Conservation (phyloP, 1,140 invertebrate species). For the Sarcophaga peregrina region DNA sequence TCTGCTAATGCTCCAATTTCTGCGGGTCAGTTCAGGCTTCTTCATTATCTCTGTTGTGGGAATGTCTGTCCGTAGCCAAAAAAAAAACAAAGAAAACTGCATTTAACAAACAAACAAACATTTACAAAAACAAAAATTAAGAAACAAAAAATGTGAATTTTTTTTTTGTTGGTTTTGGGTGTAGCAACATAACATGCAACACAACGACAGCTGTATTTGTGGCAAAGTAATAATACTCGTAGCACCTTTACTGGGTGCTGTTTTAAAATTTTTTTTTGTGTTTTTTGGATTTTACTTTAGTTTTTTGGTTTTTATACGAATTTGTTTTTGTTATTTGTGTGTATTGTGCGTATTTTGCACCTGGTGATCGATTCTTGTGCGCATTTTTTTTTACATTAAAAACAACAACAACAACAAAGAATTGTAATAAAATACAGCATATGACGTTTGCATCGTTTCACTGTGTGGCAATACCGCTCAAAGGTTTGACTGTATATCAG, state of each 20-base stretch:
- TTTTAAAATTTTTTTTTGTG: neutral
- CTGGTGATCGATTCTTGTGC: slow-evolving; percentile 36
- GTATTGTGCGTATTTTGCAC: slow-evolving; percentile 28
- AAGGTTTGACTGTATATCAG: no score
- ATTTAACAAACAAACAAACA: neutral
- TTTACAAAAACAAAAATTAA: neutral
- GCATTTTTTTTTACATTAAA: neutral
- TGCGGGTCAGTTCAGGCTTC: slow-evolving; percentile 30
- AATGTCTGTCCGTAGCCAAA: neutral
- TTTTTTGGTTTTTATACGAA: slow-evolving; percentile 20
- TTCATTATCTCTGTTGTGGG: neutral
- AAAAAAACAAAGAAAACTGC: neutral
- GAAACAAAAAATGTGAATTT: neutral
- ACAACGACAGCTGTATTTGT: slow-evolving; percentile 40
- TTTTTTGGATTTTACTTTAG: neutral
- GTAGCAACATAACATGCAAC: neutral
- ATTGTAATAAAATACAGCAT: neutral
- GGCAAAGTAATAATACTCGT: slow-evolving; percentile 30
- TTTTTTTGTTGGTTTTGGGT: slow-evolving; percentile 2
- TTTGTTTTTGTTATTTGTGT: neutral
- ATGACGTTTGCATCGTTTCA: slow-evolving; percentile 5
- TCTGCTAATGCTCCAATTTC: slow-evolving; percentile 32
- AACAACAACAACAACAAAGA: no score
- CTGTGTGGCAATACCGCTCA: neutral
- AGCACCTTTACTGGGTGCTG: slow-evolving; percentile 35